These are phyloP conservation scores for Oryzias dopingdopingensis DNA, from an alignment of 2,797 vertebrate genomes.

Conservation along the genomic window DNA sequence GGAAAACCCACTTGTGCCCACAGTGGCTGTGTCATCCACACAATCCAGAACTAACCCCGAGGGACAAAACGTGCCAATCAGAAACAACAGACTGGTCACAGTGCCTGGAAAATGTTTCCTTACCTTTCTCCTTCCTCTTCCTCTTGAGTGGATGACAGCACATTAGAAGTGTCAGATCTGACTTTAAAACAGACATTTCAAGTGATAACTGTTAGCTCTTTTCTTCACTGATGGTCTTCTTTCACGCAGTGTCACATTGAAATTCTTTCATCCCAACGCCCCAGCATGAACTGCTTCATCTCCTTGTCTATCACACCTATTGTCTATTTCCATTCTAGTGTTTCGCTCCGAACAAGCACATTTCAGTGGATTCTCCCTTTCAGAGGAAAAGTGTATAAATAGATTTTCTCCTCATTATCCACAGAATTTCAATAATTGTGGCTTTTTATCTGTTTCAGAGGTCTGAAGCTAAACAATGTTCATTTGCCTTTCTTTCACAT, in stretches of 20 bases:
- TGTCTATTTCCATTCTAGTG: slow-evolving; percentile 30
- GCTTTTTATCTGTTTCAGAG: slow-evolving; percentile 22
- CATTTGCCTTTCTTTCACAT: slow-evolving; percentile 27
- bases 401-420: slow-evolving; percentile 20
- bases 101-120: slow-evolving; percentile 46
- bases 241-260: slow-evolving; percentile 50
- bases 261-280: slow-evolving; percentile 58
- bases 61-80: slow-evolving; percentile 65
- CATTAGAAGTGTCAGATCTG: slow-evolving; percentile 68
- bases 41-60: slow-evolving; percentile 41
- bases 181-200: slow-evolving; percentile 41
- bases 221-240: slow-evolving; percentile 34
- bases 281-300: slow-evolving; percentile 58
- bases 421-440: slow-evolving; percentile 10
- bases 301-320: slow-evolving; percentile 61
- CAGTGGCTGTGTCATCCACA: slow-evolving; percentile 42
- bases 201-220: slow-evolving; percentile 57
- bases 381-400: slow-evolving; percentile 29
- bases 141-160: slow-evolving; percentile 42
- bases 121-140: slow-evolving; percentile 29
- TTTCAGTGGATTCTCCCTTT: slow-evolving; percentile 27
- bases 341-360: background rate
- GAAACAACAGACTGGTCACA: slow-evolving; percentile 52
- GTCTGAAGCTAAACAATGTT: slow-evolving; percentile 20
- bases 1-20: slow-evolving; percentile 40